These are phyloP conservation scores for Tupaia tana DNA, from an alignment of 2,113 vertebrate genomes.

Conservation along the genomic window DNA sequence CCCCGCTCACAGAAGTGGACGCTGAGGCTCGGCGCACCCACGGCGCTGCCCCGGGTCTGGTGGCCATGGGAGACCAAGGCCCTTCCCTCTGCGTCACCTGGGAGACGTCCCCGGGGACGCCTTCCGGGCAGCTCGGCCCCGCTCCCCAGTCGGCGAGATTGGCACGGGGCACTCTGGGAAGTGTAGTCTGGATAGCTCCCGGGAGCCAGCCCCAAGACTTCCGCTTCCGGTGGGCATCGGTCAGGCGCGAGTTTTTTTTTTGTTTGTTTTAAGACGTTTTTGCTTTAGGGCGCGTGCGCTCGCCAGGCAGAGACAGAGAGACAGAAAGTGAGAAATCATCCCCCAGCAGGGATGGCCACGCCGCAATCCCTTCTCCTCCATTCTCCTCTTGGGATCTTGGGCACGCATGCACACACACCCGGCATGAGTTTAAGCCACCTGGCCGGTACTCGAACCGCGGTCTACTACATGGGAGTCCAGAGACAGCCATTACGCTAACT, in stretches of 20 bases:
- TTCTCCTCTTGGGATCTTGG: too few species aligned
- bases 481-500: too few species aligned
- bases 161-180: neutral
- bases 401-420: too few species aligned
- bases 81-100: neutral
- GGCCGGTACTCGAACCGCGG: too few species aligned
- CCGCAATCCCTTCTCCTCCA: too few species aligned
- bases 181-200: neutral
- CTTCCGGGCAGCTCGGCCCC: accelerated
- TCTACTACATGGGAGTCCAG: too few species aligned
- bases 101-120: accelerated
- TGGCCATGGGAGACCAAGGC: accelerated
- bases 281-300: too few species aligned
- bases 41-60: accelerated
- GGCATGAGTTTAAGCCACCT: too few species aligned
- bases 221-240: neutral
- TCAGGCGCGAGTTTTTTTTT: accelerated
- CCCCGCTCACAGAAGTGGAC: neutral
- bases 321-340: too few species aligned
- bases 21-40: neutral
- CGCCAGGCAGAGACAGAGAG: too few species aligned
- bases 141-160: accelerated
- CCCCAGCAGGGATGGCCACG: too few species aligned
- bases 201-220: neutral
- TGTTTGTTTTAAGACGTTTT: too few species aligned